Conservation (phyloP, 2,888 invertebrate genomes). For the Drosophila mimica region DNA sequence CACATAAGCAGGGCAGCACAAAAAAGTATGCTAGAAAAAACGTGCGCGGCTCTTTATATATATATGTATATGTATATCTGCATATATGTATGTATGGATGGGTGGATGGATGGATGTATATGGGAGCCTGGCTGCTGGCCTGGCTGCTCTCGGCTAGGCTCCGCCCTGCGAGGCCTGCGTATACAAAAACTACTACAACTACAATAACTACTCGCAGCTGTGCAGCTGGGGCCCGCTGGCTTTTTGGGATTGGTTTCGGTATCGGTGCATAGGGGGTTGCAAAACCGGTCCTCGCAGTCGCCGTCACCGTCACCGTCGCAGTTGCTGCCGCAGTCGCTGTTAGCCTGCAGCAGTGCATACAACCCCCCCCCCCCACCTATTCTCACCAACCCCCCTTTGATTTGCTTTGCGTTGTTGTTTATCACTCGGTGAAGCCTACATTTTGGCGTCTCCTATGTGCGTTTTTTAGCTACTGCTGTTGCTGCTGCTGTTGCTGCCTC, state of each 20-base stretch:
- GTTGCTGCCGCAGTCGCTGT: constrained; percentile 20
- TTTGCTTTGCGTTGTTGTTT: constrained; percentile 62
- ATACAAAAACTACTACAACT: constrained; percentile 40
- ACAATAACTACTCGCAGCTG: constrained; percentile 43
- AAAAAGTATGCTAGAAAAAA: constrained; percentile 63
- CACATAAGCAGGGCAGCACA: constrained; percentile 31
- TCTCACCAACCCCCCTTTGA: neutral
- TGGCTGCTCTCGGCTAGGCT: constrained; percentile 50
- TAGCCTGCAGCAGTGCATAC: constrained; percentile 41
- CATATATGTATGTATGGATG: neutral
- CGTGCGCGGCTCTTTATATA: constrained; percentile 36
- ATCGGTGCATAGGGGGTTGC: constrained; percentile 71
- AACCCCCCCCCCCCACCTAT: neutral
- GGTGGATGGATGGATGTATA: constrained; percentile 6
- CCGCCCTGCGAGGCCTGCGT: constrained; percentile 63
- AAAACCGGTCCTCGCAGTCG: constrained; percentile 37
- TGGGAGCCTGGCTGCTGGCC: constrained; percentile 20
- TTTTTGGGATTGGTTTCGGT: constrained; percentile 76
- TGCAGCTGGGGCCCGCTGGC: constrained; percentile 60
- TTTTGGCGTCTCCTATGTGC: constrained; percentile 68
- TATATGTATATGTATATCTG: neutral
- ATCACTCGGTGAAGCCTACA: constrained; percentile 77
- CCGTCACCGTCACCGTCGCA: constrained; percentile 9
- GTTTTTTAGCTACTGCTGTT: constrained; percentile 28
- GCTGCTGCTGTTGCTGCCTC: constrained; percentile 2